A percentile compares a stretch with the other conserved stretches of the same genome.
phyloP scores from a whole-genome alignment of 1,140 invertebrate species.

The Drosophila pandora region DNA sequence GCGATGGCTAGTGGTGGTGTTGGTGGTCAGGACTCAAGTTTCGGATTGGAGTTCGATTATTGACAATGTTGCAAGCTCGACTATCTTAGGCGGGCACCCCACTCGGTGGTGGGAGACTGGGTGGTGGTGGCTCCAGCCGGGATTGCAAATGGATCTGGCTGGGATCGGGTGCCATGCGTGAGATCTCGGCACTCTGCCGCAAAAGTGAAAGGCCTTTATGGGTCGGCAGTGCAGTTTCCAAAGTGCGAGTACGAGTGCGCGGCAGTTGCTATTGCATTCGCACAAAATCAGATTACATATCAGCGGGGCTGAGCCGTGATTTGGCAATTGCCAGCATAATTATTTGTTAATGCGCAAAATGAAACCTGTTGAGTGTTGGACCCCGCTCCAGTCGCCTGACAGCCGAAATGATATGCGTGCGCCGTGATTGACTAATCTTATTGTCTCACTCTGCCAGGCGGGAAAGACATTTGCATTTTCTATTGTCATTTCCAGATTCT shows the following conservation, averaged over 20 bases:
- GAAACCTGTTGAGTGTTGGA: conserved; percentile 67
- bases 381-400: conserved; percentile 13
- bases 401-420: conserved; percentile 48
- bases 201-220: conserved; percentile 79
- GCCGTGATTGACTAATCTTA: conserved; percentile 56
- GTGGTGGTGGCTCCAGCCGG: conserved; percentile 5
- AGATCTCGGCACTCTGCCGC: conserved; percentile 55
- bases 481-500: conserved; percentile 61
- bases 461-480: conserved; percentile 63
- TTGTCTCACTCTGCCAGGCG: conserved; percentile 29
- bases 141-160: conserved; percentile 21
- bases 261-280: conserved; percentile 33
- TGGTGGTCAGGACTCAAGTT: conserved; percentile 13
- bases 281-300: conserved; percentile 73
- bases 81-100: background rate
- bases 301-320: conserved; percentile 53
- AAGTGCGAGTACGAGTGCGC: background rate
- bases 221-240: conserved; percentile 48
- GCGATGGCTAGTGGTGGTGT: too few relatives aligned
- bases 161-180: conserved; percentile 52
- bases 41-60: conserved; percentile 32
- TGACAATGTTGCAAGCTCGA: conserved; percentile 16
- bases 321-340: conserved; percentile 68
- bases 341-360: conserved; percentile 58
- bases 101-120: conserved; percentile 3